Percentiles rank a stretch among this genome's conserved stretches.
phyloP scores from a whole-genome alignment of 2,113 vertebrate genomes.

The Euleptes europaea region DNA sequence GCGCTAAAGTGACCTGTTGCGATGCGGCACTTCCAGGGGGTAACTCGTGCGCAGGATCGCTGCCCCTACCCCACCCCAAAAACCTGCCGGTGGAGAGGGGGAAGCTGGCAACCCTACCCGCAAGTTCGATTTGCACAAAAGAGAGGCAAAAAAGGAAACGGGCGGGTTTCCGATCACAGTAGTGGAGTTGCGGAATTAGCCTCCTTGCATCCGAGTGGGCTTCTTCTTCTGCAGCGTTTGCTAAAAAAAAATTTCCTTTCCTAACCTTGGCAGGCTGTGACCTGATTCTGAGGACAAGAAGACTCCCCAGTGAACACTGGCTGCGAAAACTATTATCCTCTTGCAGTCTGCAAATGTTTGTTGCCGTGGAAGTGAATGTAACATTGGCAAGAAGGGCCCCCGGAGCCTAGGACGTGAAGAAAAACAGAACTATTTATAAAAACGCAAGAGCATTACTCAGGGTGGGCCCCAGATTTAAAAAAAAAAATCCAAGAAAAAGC shows the following conservation, averaged over 20 bases:
- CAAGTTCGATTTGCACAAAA: too few relatives aligned
- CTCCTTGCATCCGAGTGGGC: neutral
- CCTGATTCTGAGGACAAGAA: slow-evolving; percentile 15
- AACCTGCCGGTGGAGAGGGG: too few relatives aligned
- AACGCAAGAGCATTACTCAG: neutral
- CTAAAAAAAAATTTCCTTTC: neutral
- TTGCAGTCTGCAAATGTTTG: neutral
- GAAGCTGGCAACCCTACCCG: too few relatives aligned
- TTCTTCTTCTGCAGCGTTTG: neutral
- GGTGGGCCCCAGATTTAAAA: neutral
- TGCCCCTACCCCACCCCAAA: too few relatives aligned
- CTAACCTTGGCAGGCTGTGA: neutral
- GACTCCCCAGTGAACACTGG: neutral
- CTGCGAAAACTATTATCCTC: neutral
- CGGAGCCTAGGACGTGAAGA: neutral
- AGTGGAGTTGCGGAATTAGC: too few relatives aligned
- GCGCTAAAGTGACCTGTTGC: too few relatives aligned
- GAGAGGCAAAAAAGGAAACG: too few relatives aligned
- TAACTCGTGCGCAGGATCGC: too few relatives aligned
- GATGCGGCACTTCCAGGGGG: too few relatives aligned
- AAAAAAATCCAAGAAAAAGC: neutral
- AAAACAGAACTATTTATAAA: slow-evolving; percentile 16
- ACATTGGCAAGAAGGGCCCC: neutral
- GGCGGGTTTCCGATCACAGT: too few relatives aligned
- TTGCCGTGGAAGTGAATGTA: neutral